phyloP scores from a whole-genome alignment of 2,113 vertebrate genomes.

The Megalops atlanticus region DNA sequence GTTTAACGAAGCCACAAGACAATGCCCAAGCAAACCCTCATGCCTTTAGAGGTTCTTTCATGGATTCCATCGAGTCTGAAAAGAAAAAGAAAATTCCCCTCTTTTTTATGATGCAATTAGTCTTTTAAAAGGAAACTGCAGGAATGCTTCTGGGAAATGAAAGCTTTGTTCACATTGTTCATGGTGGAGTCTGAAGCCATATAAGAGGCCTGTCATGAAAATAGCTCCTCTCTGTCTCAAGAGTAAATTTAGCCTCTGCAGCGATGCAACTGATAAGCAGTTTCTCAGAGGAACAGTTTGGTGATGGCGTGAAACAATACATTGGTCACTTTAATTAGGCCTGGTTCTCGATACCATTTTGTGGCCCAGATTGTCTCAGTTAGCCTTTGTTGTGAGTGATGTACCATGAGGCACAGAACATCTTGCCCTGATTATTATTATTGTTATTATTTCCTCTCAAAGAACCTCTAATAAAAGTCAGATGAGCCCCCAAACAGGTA shows the following conservation, averaged over 20 bases:
- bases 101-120: constrained; percentile 31
- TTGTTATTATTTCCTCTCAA: constrained; percentile 49
- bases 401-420: constrained; percentile 36
- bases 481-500: constrained; percentile 47
- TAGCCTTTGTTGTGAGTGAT: constrained; percentile 41
- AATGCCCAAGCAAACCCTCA: constrained; percentile 24
- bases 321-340: constrained; percentile 23
- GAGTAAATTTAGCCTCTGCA: neutral
- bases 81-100: neutral
- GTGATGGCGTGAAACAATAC: neutral
- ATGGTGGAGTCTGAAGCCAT: constrained; percentile 4
- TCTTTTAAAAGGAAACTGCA: constrained; percentile 19
- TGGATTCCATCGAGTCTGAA: constrained; percentile 7
- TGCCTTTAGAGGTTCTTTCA: constrained; percentile 18
- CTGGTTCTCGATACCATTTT: constrained; percentile 8
- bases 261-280: neutral
- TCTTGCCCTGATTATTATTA: constrained; percentile 46
- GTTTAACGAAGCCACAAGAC: constrained; percentile 34
- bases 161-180: constrained; percentile 9
- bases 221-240: neutral
- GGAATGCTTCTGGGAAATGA: constrained; percentile 32
- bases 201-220: neutral
- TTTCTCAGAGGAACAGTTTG: neutral
- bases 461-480: constrained; percentile 47
- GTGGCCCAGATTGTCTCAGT: constrained; percentile 32